Evolutionary conservation across 2,797 vertebrate genomes (phyloP).

Genomic region (Synanceia verrucosa): DNA sequence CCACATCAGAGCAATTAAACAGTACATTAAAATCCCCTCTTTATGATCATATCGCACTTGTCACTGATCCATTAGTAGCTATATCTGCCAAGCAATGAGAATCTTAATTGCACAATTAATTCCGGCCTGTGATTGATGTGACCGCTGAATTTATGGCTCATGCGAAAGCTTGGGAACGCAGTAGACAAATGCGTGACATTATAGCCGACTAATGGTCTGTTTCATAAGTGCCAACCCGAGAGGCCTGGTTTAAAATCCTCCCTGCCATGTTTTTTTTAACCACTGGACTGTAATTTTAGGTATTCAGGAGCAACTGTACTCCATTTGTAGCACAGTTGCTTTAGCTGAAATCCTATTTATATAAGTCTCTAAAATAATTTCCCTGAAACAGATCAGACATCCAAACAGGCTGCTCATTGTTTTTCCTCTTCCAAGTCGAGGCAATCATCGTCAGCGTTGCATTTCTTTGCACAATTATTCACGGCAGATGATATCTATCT

Average conservation of each 20-base stretch:
- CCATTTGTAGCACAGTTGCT: conserved; percentile 22
- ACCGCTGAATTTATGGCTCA: conserved; percentile 78
- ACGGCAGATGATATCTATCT: conserved; percentile 61
- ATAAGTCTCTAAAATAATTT: conserved; percentile 5
- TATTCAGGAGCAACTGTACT: conserved; percentile 27
- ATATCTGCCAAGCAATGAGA: conserved; percentile 83
- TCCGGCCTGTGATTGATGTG: conserved; percentile 79
- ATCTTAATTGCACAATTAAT: conserved; percentile 87
- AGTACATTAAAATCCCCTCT: conserved; percentile 84
- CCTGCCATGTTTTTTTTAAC: conserved; percentile 38
- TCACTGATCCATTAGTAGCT: conserved; percentile 84
- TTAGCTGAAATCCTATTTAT: conserved; percentile 29
- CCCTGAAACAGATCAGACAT: neutral
- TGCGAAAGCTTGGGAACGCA: conserved; percentile 52
- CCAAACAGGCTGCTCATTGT: conserved; percentile 51
- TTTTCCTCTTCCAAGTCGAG: conserved; percentile 19
- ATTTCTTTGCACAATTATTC: conserved; percentile 55
- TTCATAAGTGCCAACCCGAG: conserved; percentile 54
- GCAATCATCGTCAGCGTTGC: conserved; percentile 27
- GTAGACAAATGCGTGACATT: conserved; percentile 76
- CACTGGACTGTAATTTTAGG: conserved; percentile 41
- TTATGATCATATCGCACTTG: conserved; percentile 84
- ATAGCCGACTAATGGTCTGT: conserved; percentile 70
- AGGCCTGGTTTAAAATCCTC: conserved; percentile 55
- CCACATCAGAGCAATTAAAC: conserved; percentile 84